Conservation (phyloP, 2,113 vertebrate species). For the Hippopotamus amphibius region DNA sequence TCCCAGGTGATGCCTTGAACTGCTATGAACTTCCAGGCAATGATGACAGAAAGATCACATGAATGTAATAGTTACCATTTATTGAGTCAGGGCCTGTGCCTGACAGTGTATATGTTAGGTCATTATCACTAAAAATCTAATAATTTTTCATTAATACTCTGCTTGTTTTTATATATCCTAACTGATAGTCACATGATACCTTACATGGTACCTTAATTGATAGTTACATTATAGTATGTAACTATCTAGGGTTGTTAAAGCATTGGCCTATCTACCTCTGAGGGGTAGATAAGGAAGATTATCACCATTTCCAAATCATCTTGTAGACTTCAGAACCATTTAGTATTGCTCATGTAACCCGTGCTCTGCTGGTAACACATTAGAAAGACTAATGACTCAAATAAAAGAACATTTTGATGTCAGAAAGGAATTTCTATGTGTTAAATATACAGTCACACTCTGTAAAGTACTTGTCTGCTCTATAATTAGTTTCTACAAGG, state of each 20-base stretch:
- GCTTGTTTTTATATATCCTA: background rate
- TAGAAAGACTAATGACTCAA: background rate
- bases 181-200: background rate
- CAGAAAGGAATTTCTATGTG: background rate
- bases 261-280: background rate
- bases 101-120: background rate
- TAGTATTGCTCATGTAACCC: background rate
- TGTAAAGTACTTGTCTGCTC: background rate
- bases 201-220: background rate
- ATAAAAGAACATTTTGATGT: background rate
- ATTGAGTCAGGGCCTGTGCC: background rate
- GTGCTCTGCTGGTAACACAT: background rate
- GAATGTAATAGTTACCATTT: background rate
- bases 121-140: background rate
- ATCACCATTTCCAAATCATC: background rate
- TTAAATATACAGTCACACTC: background rate
- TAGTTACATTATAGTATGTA: background rate
- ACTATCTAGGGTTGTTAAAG: background rate
- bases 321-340: background rate
- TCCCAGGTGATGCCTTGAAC: background rate
- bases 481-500: background rate
- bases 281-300: background rate
- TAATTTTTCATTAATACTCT: background rate
- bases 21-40: background rate
- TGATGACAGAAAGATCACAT: background rate